Conservation (phyloP, 2,113 vertebrate genomes). For the Tenebrosternarchus preto region DNA sequence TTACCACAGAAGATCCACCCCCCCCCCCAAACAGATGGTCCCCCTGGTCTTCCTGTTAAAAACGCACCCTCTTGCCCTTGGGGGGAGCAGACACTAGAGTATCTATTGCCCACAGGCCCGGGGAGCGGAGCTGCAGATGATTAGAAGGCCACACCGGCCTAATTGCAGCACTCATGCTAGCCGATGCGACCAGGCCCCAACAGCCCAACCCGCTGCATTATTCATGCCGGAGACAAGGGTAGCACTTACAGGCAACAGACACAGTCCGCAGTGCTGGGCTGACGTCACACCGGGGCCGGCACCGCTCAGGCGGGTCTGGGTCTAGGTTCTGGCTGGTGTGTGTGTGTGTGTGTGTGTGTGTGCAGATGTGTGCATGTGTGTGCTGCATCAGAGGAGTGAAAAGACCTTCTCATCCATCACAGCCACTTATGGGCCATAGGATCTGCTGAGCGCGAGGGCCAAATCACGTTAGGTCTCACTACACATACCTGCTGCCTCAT, state of each 20-base stretch:
- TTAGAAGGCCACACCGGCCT: constrained; percentile 54
- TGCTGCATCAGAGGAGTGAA: constrained; percentile 48
- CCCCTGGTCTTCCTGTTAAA: constrained; percentile 43
- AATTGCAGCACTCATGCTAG: constrained; percentile 65
- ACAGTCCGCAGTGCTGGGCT: constrained; percentile 50
- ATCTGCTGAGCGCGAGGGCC: constrained; percentile 70
- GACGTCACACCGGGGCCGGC: constrained; percentile 56
- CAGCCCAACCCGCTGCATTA: constrained; percentile 61
- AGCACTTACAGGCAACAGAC: constrained; percentile 61
- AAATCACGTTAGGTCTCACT: constrained; percentile 77
- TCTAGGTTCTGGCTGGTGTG: constrained; percentile 38
- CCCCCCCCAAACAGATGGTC: constrained; percentile 57
- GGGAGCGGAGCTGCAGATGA: constrained; percentile 50
- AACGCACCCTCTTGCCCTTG: constrained; percentile 62
- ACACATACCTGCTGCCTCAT: constrained; percentile 77
- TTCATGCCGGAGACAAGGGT: constrained; percentile 61
- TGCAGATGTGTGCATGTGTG: constrained; percentile 32
- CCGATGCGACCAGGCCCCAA: constrained; percentile 51
- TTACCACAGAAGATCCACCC: constrained; percentile 67
- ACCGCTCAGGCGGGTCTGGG: constrained; percentile 50
- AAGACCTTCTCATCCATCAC: constrained; percentile 78
- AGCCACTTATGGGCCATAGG: constrained; percentile 77
- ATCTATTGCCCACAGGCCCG: constrained; percentile 43
- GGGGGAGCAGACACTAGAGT: constrained; percentile 57
- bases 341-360: constrained; percentile 38